Conservation (phyloP, 2,888 invertebrate genomes). For the Drosophila testacea region DNA sequence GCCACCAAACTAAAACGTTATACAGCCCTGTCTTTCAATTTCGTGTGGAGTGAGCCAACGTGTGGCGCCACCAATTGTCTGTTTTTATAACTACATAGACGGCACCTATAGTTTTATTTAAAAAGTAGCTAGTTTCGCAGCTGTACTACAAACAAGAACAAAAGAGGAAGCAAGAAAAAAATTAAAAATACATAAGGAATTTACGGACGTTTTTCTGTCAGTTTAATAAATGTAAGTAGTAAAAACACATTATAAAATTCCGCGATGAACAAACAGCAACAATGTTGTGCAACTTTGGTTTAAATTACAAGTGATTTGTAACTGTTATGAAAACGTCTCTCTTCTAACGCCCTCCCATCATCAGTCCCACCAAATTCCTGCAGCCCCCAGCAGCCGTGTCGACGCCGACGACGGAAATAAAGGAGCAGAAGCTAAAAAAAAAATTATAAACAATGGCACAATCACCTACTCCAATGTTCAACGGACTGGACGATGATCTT, state of each 20-base stretch:
- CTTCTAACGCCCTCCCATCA: slow-evolving; percentile 44
- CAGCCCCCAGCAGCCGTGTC: slow-evolving; percentile 18
- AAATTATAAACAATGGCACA: slow-evolving; percentile 86
- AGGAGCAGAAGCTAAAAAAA: not conserved
- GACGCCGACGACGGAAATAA: not conserved
- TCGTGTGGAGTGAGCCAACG: too few species aligned
- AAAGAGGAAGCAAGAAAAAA: slow-evolving; percentile 49
- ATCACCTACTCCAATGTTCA: slow-evolving; percentile 87
- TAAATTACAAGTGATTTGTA: slow-evolving; percentile 65
- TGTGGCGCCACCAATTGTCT: too few species aligned
- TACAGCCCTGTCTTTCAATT: too few species aligned
- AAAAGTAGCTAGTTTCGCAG: too few species aligned
- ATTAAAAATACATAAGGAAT: slow-evolving; percentile 42
- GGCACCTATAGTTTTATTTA: too few species aligned
- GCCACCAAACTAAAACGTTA: too few species aligned
- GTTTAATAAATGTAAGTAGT: slow-evolving; percentile 67
- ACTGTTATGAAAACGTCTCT: slow-evolving; percentile 73
- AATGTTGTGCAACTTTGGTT: slow-evolving; percentile 61
- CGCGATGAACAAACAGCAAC: slow-evolving; percentile 33
- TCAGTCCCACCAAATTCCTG: slow-evolving; percentile 32
- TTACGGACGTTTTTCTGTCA: slow-evolving; percentile 64
- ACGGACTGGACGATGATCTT: slow-evolving; percentile 88
- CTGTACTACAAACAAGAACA: slow-evolving; percentile 45
- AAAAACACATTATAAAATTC: slow-evolving; percentile 32
- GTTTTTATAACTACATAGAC: too few species aligned